phyloP scores from a whole-genome alignment of 2,113 vertebrate species.

The Bostrychus sinensis region DNA sequence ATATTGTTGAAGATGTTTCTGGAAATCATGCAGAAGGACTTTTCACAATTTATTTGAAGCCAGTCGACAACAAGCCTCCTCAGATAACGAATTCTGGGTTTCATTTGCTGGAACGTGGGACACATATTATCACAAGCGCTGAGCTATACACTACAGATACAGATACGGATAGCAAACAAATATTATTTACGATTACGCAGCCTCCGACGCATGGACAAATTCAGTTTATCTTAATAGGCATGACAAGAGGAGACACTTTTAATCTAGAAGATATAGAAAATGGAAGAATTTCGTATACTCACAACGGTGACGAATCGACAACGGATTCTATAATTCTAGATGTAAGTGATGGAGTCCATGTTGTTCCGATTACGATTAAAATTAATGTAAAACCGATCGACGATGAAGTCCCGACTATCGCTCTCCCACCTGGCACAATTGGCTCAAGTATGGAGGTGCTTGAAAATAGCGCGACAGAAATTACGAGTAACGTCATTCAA shows the following conservation, averaged over 20 bases:
- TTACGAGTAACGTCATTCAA: slow-evolving; percentile 89
- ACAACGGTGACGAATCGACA: slow-evolving; percentile 83
- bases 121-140: slow-evolving; percentile 79
- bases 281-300: slow-evolving; percentile 85
- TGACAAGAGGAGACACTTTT: slow-evolving; percentile 84
- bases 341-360: slow-evolving; percentile 89
- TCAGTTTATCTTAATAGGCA: slow-evolving; percentile 76
- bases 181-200: slow-evolving; percentile 87
- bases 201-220: slow-evolving; percentile 85
- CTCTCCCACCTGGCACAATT: slow-evolving; percentile 86
- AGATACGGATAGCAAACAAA: slow-evolving; percentile 84
- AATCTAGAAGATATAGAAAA: slow-evolving; percentile 84
- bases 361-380: slow-evolving; percentile 89
- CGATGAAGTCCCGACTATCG: slow-evolving; percentile 81
- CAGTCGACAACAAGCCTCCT: slow-evolving; percentile 93
- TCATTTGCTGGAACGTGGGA: slow-evolving; percentile 82
- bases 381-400: slow-evolving; percentile 85
- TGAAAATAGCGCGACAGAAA: slow-evolving; percentile 90
- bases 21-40: slow-evolving; percentile 84
- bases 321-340: slow-evolving; percentile 87
- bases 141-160: slow-evolving; percentile 88
- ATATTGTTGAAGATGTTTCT: slow-evolving; percentile 87
- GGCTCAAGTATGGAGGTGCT: slow-evolving; percentile 90
- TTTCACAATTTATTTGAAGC: slow-evolving; percentile 90
- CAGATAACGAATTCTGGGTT: slow-evolving; percentile 93